Percentiles rank a stretch among this genome's conserved stretches.
Evolutionary conservation across 2,113 vertebrate species (phyloP).

Genomic region (Trochalopteron elliotii): DNA sequence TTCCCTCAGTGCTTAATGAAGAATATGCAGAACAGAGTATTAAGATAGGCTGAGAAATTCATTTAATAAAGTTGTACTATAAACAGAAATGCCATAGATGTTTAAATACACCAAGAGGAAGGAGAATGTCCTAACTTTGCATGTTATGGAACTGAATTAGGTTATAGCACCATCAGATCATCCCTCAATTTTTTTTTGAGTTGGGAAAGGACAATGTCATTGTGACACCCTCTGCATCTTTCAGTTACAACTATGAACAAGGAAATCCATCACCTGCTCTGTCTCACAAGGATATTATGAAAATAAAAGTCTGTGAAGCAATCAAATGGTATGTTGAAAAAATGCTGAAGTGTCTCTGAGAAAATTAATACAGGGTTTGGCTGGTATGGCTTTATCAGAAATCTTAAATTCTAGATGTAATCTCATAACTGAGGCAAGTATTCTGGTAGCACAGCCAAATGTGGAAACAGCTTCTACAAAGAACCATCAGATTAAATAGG

Average conservation of each 20-base stretch:
- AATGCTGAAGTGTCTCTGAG: not conserved
- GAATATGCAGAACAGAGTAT: accelerated
- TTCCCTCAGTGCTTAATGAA: not conserved
- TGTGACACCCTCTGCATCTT: not conserved
- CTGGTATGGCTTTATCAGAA: not conserved
- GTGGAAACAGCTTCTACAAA: not conserved
- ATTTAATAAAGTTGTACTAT: not conserved
- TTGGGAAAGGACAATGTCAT: not conserved
- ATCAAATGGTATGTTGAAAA: not conserved
- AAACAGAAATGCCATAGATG: not conserved
- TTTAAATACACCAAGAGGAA: not conserved
- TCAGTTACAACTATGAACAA: not conserved
- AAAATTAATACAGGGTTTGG: not conserved
- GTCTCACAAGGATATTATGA: not conserved
- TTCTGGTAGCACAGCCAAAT: not conserved
- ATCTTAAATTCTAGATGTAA: slow-evolving; percentile 1
- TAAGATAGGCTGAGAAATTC: not conserved
- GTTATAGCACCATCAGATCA: not conserved
- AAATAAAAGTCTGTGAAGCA: not conserved
- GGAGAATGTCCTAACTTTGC: not conserved
- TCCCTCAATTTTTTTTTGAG: not conserved
- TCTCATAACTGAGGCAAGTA: not conserved
- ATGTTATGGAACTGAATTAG: not conserved
- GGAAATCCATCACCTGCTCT: not conserved
- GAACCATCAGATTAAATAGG: not conserved